phyloP scores from a whole-genome alignment of 2,797 vertebrate species.

The Petrocephalus schoutedeni region DNA sequence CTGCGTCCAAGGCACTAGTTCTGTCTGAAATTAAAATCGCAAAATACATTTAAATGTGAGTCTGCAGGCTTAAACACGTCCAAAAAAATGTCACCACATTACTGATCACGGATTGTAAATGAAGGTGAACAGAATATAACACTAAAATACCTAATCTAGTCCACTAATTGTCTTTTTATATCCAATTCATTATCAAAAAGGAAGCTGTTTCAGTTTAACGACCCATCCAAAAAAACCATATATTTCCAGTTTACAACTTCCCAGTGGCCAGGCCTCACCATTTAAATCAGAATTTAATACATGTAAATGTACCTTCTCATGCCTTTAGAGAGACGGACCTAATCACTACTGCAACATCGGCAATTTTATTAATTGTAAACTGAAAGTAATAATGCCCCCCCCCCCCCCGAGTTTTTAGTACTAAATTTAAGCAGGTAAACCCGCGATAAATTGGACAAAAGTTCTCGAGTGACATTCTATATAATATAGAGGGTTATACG shows the following conservation, averaged over 20 bases:
- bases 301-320: neutral
- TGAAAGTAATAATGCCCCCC: neutral
- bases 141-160: neutral
- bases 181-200: neutral
- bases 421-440: neutral
- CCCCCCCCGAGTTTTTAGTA: neutral
- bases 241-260: neutral
- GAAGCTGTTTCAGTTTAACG: neutral
- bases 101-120: neutral
- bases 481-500: neutral
- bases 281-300: neutral
- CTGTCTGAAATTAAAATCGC: conserved; percentile 70
- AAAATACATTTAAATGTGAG: conserved; percentile 5
- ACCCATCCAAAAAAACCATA: neutral
- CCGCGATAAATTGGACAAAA: neutral
- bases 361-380: neutral
- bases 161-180: neutral
- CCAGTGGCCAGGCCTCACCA: neutral
- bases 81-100: neutral
- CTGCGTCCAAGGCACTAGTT: conserved; percentile 94
- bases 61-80: neutral
- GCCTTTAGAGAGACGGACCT: neutral
- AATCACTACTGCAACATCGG: neutral
- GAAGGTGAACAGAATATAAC: neutral
- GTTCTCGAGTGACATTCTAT: neutral